These are phyloP conservation scores for Eonycteris spelaea DNA, from an alignment of 2,113 vertebrate genomes.

Conservation along the genomic window DNA sequence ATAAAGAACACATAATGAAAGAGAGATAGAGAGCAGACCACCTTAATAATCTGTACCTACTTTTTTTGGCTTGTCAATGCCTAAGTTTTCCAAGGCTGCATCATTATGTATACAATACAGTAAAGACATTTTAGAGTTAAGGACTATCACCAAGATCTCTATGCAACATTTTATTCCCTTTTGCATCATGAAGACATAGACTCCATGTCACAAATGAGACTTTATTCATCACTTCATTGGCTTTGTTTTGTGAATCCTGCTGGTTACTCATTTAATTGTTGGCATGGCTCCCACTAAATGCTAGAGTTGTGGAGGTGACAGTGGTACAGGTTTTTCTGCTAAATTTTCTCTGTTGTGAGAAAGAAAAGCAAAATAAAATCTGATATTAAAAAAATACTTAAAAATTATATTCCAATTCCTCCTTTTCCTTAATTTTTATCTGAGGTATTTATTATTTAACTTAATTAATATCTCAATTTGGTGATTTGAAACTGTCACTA, in stretches of 20 bases:
- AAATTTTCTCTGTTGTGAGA: neutral
- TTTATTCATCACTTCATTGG: conserved; percentile 20
- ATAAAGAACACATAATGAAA: neutral
- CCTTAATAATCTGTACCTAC: neutral
- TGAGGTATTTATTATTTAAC: conserved; percentile 24
- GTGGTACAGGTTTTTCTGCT: neutral
- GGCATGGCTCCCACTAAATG: neutral
- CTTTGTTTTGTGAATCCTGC: conserved; percentile 41
- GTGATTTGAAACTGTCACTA: conserved; percentile 21
- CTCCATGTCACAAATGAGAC: neutral
- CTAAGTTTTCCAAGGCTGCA: neutral
- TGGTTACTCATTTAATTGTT: conserved; percentile 56
- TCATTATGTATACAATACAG: neutral
- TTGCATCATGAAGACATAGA: conserved; percentile 21
- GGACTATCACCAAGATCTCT: neutral
- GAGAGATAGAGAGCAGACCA: rapidly evolving
- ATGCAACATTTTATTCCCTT: neutral
- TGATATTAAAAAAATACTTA: neutral
- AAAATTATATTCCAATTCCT: neutral
- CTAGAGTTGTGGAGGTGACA: neutral
- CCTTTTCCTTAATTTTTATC: neutral
- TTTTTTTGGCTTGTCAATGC: neutral
- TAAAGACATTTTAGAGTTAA: neutral
- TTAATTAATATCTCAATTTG: conserved; percentile 32
- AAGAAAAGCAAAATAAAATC: neutral